phyloP scores from a whole-genome alignment of 2,113 vertebrate genomes.

The Prolemur simus region DNA sequence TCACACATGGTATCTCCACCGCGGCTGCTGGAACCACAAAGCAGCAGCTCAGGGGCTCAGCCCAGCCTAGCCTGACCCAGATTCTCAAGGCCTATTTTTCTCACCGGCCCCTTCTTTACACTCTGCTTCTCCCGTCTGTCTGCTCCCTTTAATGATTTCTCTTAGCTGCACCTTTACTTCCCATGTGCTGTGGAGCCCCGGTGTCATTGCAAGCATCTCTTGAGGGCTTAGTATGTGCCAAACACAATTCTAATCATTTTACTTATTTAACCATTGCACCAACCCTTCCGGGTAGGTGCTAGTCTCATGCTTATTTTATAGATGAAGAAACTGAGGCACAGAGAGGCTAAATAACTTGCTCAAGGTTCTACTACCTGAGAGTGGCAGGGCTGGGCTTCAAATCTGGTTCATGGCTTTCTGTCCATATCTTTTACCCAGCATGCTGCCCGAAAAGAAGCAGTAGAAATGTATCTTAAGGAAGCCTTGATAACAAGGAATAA shows the following conservation, averaged over 20 bases:
- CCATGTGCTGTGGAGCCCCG: background rate
- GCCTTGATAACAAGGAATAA: background rate
- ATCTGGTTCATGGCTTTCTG: background rate
- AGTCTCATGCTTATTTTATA: background rate
- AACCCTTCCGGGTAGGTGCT: background rate
- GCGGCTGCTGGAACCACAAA: background rate
- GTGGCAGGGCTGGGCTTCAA: background rate
- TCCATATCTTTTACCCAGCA: background rate
- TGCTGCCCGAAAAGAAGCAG: fast-evolving
- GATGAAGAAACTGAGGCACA: background rate
- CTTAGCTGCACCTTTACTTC: too few species aligned
- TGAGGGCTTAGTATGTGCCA: background rate
- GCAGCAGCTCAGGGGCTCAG: background rate
- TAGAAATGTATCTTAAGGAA: background rate
- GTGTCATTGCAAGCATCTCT: background rate
- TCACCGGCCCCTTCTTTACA: background rate
- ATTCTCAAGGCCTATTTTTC: background rate
- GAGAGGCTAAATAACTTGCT: background rate
- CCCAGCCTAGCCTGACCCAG: background rate
- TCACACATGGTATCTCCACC: background rate
- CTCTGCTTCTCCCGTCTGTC: background rate
- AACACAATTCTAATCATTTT: background rate
- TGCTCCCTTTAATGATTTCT: background rate
- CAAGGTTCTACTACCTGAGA: background rate
- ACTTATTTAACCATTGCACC: background rate